Evolutionary conservation across 2,888 invertebrate genomes (phyloP), one percentile per base, ranked within the genome.

Genomic region (Linnaemya vulpina): DNA sequence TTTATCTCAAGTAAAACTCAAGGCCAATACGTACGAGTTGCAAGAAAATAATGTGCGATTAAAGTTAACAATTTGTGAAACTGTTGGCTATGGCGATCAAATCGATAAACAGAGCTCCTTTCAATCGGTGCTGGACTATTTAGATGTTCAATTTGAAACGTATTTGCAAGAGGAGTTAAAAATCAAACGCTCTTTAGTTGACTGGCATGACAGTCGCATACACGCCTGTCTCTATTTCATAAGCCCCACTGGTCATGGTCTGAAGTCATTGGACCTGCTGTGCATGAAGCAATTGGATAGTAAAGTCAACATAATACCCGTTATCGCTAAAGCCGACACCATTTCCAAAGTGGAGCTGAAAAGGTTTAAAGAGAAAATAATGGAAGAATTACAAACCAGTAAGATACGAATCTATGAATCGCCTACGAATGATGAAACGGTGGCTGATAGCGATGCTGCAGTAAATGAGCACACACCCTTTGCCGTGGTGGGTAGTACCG

Each of bases 101-200:
- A 98, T 99, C 84, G 99, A 99, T 93, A 99, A 99, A 93, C 98
- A 99, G 89, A 98, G 99, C 92, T 99, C 99, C 90, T 99, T 98
- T 93, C 98, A 98, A 91, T 96, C 99, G 0, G 97, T 99, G 51
- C 98, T 99, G 46, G 98, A 99, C 92, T 99, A 99, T 92, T 98
- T 99, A 84, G 99, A 99, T 91, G 95, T 96, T 0, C 99, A 99
- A 93, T 99, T 99, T 93, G 99, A 99, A 92, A 96, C 96, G 0
- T 99, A 97, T 92, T 94, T 99, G 17, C 97, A 98, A 92, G 99
- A 99, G 92, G 99, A 99, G 93, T 93, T 99, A 63, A 99, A 99
- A 94, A 99, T 99, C 87, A 98, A 98, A 91, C 95, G 99, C 22
- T 96, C 96, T 0, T 93, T 99, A 74, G 95, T 96, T 0, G 94